Percentiles rank a stretch among this genome's conserved stretches.
Evolutionary conservation across 1,140 invertebrate species (phyloP).

Genomic region (Pemphigus obesinymphae): DNA sequence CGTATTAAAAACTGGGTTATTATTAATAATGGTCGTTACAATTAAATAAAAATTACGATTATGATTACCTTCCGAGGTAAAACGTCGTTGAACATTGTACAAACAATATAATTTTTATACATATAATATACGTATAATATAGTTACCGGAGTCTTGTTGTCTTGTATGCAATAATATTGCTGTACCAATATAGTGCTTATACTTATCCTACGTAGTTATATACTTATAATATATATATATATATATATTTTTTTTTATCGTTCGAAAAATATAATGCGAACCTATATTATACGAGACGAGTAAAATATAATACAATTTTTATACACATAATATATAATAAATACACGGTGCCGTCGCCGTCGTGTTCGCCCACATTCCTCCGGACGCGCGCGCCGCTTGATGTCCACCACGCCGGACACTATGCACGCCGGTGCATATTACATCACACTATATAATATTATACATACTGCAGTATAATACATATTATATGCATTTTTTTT

Average conservation of each 20-base stretch:
- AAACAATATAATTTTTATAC: too few species aligned
- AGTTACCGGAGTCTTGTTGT: too few species aligned
- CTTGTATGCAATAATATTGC: too few species aligned
- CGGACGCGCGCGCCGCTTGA: neutral
- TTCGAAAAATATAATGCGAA: neutral
- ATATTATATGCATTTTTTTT: neutral
- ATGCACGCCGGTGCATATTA: neutral
- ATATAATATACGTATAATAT: too few species aligned
- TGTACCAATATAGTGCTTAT: too few species aligned
- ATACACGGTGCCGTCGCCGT: neutral
- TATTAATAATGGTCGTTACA: too few species aligned
- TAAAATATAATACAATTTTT: neutral
- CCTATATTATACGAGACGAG: neutral
- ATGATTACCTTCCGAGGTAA: too few species aligned
- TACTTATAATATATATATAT: too few species aligned
- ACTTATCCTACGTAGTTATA: neutral
- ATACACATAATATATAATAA: neutral
- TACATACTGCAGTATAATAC: too few species aligned
- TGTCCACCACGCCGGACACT: neutral
- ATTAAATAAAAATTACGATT: too few species aligned
- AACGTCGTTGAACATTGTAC: too few species aligned
- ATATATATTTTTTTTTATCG: neutral
- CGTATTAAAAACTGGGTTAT: too few species aligned
- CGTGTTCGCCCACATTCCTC: constrained; percentile 23
- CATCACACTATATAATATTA: neutral